Evolutionary conservation across 2,797 vertebrate genomes (phyloP).

Genomic region (Coreius guichenoti): DNA sequence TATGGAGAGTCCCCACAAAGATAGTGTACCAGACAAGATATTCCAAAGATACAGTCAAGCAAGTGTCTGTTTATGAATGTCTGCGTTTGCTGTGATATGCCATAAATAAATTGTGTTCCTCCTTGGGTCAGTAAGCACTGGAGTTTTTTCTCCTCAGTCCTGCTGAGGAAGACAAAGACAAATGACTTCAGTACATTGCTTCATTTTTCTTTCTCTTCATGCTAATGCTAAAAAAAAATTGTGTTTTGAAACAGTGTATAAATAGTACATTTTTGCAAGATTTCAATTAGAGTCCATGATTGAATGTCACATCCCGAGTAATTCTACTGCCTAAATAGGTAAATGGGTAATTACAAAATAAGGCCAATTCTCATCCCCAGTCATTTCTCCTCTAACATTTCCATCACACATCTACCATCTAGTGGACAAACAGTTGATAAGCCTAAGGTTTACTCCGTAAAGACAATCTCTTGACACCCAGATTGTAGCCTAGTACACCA

Average conservation of each 20-base stretch:
- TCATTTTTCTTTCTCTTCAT: not conserved
- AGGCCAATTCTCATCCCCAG: not conserved
- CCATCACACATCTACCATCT: constrained; percentile 45
- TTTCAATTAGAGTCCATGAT: not conserved
- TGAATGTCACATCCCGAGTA: not conserved
- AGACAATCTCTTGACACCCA: not conserved
- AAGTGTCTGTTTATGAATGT: not conserved
- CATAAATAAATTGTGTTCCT: not conserved
- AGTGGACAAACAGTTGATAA: constrained; percentile 39
- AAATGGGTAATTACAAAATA: not conserved
- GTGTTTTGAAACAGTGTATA: not conserved
- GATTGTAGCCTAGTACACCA: not conserved
- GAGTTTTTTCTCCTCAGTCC: not conserved
- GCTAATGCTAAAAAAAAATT: not conserved
- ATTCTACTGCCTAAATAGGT: not conserved
- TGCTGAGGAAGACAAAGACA: not conserved
- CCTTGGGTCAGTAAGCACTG: not conserved
- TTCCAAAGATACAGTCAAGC: not conserved
- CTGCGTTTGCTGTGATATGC: not conserved
- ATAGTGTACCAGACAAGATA: too few species aligned
- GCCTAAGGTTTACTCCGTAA: not conserved
- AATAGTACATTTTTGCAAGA: not conserved
- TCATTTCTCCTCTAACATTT: not conserved
- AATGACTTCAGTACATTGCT: not conserved
- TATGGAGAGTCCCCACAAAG: too few species aligned